Evolutionary conservation across 2,888 invertebrate species (phyloP), one percentile per base, ranked within the genome.

Genomic region (Maniola hyperantus): DNA sequence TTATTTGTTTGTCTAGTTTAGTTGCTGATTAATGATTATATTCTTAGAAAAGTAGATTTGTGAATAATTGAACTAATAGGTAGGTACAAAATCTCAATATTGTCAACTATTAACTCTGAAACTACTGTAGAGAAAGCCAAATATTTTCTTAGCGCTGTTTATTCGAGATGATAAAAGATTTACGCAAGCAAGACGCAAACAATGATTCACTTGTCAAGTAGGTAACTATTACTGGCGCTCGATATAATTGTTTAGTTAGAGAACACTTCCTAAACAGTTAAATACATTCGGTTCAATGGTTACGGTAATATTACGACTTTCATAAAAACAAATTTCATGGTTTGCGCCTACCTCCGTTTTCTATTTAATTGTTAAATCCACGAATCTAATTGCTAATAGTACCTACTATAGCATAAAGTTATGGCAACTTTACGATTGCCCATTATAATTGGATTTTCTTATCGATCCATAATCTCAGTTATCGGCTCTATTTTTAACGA

Each of bases 261-360:
- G 2, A 18, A 15, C 48, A 48, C 18, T 18, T 48, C 44, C 44
- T 44, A 44, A 15, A 18, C 18, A 7, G 48, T 18, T 53, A 53
- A 10, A 10, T 13, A 36, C 36, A 39, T 53, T 53, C 60, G 64
- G 34, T 53, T 64, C 57, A 66, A 61, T 53, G 65, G 34, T 20
- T 54, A n/a, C 63, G 48, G 26, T 1, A 20, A 26, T 53, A 33
- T 13, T 2, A 67, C 15, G 48, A 48, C 65, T 72, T 70, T 68
- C 48, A 54, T 65, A 18, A 63, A 65, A 65, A 61, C 61, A 68
- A 51, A 68, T 70, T 70, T 72, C 70, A 72, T 65, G 72, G 62
- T 72, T 11, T 48, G 46, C 60, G 70, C 64, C 39, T 39, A 39
- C 18, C 6, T 33, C 33, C 8, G n/a, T 0, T 53, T 48, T 48